Base-by-base conservation (phyloP, 2,888 invertebrate species). In the Boloria euphrosyne region DNA sequence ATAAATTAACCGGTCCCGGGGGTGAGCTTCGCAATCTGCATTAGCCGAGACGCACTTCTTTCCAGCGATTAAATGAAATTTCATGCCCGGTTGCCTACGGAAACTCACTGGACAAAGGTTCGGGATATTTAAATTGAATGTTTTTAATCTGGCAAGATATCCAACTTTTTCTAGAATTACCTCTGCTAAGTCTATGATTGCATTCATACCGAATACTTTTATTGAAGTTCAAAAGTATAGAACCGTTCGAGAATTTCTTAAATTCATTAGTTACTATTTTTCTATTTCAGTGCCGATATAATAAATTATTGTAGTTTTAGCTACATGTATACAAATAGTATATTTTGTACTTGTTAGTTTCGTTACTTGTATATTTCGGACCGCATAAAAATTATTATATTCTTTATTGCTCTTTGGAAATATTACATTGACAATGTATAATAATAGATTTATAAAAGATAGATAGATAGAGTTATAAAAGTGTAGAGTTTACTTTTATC, bases 21-120 rank as follows among this genome's bases (percentile, higher is more conserved):
- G 84, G 85, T 76, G 80, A 83, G 80, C 75, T 80, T 83, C 85
- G 85, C 89, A 88, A 89, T 90, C 90, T 90, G 90, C 90, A 90
- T 90, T 90, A 90, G 87, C 82, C 73, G 74, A 75, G 89, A 87
- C 89, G 89, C 90, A 90, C 89, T 89, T 85, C 87, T 89, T 87
- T 85, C 82, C 79, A 75, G 78, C 88, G 89, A 89, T 90, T 90
- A 90, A 90, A 90, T 90, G 88, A 90, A 89, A 89, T 90, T 89
- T 90, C 88, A 90, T 84, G 88, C 86, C 80, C 83, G 83, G 87
- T 80, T 87, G 86, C 89, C 84, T 84, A 78, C 85, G 80, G 84
- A 81, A 86, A 81, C 85, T 82, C 82, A 77, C 85, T 82, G 89
- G 90, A 89, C 89, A 88, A 89, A 89, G 87, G 85, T 84, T 83